Conservation (phyloP, 2,113 vertebrate genomes). For the Carassius carassius region DNA sequence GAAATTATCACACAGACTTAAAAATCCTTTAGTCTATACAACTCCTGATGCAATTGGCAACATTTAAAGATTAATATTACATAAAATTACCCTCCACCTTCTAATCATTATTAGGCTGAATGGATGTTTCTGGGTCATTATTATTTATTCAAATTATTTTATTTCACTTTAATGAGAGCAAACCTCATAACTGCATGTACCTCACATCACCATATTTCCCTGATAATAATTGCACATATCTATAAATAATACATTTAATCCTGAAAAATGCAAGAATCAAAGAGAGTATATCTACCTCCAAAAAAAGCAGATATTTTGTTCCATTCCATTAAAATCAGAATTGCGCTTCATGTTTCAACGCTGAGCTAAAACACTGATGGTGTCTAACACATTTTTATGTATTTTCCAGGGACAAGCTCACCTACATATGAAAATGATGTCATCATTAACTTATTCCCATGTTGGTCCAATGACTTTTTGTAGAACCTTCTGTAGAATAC, state of each 20-base stretch:
- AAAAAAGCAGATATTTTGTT: conserved; percentile 58
- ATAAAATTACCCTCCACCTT: conserved; percentile 30
- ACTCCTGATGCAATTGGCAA: conserved; percentile 55
- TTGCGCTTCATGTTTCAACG: conserved; percentile 34
- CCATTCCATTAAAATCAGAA: conserved; percentile 49
- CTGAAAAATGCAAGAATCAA: conserved; percentile 69
- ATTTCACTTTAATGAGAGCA: conserved; percentile 77
- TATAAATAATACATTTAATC: conserved; percentile 74
- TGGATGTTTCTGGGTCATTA: conserved; percentile 65
- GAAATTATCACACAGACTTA: conserved; percentile 37
- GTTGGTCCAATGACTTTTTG: background rate
- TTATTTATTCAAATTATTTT: conserved; percentile 77
- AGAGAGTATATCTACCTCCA: conserved; percentile 62
- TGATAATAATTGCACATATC: conserved; percentile 76
- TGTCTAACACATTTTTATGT: conserved; percentile 8
- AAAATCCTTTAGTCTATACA: conserved; percentile 27
- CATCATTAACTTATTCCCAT: background rate
- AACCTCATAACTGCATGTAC: conserved; percentile 73
- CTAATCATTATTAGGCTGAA: conserved; percentile 61
- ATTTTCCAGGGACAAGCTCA: background rate
- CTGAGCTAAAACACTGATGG: background rate
- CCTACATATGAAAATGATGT: background rate
- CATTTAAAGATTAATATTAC: conserved; percentile 38
- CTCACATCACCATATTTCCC: conserved; percentile 77
- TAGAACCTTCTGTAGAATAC: background rate